Percentiles rank a stretch among this genome's conserved stretches.
phyloP scores from a whole-genome alignment of 2,113 vertebrate genomes.

The Gymnorhina tibicen region DNA sequence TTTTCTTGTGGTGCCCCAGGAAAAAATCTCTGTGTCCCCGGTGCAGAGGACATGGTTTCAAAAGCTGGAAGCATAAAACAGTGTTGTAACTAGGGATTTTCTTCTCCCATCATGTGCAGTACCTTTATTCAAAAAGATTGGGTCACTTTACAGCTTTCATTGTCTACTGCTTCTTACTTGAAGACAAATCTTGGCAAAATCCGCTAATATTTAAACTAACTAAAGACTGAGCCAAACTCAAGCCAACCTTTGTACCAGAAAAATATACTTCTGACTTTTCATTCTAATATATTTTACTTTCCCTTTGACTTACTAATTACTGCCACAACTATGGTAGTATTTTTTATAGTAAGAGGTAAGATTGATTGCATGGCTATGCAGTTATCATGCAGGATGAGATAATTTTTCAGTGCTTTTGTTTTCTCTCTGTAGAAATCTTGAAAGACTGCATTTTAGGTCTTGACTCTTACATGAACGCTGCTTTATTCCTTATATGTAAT shows the following conservation, averaged over 20 bases:
- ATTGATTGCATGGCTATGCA: slow-evolving; percentile 12
- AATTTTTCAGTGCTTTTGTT: neutral
- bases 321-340: neutral
- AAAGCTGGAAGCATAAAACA: neutral
- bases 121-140: neutral
- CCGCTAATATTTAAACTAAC: neutral
- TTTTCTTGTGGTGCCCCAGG: neutral
- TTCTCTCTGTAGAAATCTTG: neutral
- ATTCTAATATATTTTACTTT: slow-evolving; percentile 36
- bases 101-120: neutral
- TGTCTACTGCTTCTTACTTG: neutral
- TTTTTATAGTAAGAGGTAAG: slow-evolving; percentile 20
- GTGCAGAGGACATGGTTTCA: neutral
- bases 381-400: neutral
- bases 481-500: neutral
- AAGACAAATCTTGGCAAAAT: slow-evolving; percentile 21
- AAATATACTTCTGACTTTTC: neutral
- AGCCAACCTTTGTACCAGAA: neutral
- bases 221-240: slow-evolving; percentile 16
- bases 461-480: slow-evolving; percentile 6
- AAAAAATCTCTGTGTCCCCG: neutral
- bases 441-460: slow-evolving; percentile 21
- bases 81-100: neutral
- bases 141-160: neutral
- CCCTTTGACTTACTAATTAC: slow-evolving; percentile 50